Base-by-base conservation (phyloP, 2,888 invertebrate genomes). In the Augiades crinisus region DNA sequence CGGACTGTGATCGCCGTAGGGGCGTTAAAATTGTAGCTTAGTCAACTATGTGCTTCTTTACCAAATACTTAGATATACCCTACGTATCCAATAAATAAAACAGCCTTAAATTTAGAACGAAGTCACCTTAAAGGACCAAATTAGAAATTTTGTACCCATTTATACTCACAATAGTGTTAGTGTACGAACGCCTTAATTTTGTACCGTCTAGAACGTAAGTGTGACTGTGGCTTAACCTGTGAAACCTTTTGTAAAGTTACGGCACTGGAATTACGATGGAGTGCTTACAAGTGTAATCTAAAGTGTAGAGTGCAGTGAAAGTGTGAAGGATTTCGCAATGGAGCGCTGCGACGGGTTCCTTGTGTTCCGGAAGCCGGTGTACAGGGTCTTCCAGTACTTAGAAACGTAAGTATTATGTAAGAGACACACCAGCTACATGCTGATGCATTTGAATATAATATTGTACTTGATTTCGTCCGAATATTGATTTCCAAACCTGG, bases 331-430 rank as follows among this genome's bases (percentile, higher is more conserved):
- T 57, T 55, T 54, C 57, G 92, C 84, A 91, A 94, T 94, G 91
- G 94, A 94, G 91, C 92, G 94, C 73, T 94, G 94, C 75, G 94
- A 94, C 81, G 94, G 94, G 72, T 94, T 94, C 86, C 92, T 94
- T 81, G 93, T 94, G 90, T 95, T 94, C 91, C 92, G 94, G 77
- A 93, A 94, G 80, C 95, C 95, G 78, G 94, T 94, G 63, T 95
- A 95, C 89, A 91, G 94, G 90, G 94, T 94, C 77, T 94, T 95
- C 91, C 94, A 94, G 91, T 95, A 94, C 90, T 92, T 95, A 81
- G 95, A 95, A 90, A 94, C 94, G 95, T 95, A 90, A 94, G 94
- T 94, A 70, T 55, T 14, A 16, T 12, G 30, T 5, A n/a, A 22
- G 5, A 3, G 6, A 22, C 5, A 22, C 4, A 6, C 3, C 6